Conservation (phyloP, 1,140 invertebrate species). For the Drosophila orosa region DNA sequence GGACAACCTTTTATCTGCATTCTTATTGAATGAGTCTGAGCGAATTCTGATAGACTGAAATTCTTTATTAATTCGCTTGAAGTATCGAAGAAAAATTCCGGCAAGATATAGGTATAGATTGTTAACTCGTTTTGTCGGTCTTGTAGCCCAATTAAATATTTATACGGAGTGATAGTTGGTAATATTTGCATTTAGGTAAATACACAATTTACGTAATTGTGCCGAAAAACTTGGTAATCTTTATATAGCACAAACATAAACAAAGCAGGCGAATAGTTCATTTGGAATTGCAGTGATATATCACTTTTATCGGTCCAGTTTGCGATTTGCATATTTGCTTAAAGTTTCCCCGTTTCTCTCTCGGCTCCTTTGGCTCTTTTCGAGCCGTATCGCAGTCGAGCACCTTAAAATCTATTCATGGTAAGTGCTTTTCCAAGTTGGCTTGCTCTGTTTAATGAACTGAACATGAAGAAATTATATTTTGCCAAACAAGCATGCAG, state of each 20-base stretch:
- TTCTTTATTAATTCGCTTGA: slow-evolving; percentile 9
- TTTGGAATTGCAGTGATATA: slow-evolving; percentile 27
- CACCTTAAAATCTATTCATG: slow-evolving; percentile 53
- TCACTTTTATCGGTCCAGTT: slow-evolving; percentile 25
- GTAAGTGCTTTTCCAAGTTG: slow-evolving; percentile 64
- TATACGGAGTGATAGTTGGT: too few species aligned
- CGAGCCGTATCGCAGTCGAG: slow-evolving; percentile 4
- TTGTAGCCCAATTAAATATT: background rate
- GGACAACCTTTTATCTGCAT: slow-evolving; percentile 46
- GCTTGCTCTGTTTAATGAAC: slow-evolving; percentile 78
- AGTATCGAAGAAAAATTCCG: background rate
- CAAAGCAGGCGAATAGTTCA: slow-evolving; percentile 24
- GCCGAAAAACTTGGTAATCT: slow-evolving; percentile 6
- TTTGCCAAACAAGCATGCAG: slow-evolving; percentile 67
- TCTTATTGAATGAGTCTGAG: slow-evolving; percentile 48
- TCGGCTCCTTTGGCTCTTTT: slow-evolving; percentile 1
- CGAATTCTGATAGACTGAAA: slow-evolving; percentile 22
- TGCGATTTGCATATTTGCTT: slow-evolving; percentile 55
- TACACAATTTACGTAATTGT: background rate
- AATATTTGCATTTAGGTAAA: background rate
- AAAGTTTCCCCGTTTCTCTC: background rate
- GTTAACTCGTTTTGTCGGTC: background rate
- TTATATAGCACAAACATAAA: slow-evolving; percentile 21
- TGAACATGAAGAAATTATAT: slow-evolving; percentile 78
- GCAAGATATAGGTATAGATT: too few species aligned